A percentile compares a stretch with the other conserved stretches of the same genome.
phyloP scores from a whole-genome alignment of 2,888 invertebrate genomes.

The Drosophila cognata region DNA sequence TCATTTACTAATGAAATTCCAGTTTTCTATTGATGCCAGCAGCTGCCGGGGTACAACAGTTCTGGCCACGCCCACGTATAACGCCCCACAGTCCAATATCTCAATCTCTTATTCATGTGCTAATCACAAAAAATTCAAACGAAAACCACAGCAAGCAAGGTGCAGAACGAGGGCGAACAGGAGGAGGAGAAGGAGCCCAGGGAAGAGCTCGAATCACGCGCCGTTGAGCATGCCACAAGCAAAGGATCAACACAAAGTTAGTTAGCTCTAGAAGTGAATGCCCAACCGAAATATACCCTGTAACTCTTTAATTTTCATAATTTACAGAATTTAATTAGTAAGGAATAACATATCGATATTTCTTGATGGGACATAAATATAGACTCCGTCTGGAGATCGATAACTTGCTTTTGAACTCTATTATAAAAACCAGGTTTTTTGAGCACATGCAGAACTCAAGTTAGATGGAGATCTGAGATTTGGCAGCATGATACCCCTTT shows the following conservation, averaged over 20 bases:
- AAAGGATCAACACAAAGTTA: constrained; percentile 46
- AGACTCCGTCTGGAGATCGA: accelerated
- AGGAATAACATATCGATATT: neutral
- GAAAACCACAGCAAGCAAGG: constrained; percentile 41
- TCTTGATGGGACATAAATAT: neutral
- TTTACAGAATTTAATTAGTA: neutral
- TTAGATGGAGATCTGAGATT: neutral
- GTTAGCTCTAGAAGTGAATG: neutral
- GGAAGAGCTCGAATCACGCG: constrained; percentile 65
- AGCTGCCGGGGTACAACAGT: constrained; percentile 58
- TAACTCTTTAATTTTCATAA: accelerated
- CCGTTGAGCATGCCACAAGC: constrained; percentile 43
- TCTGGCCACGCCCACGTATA: constrained; percentile 60
- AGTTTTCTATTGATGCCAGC: constrained; percentile 32
- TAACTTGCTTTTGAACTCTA: too few relatives aligned
- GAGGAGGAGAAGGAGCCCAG: neutral
- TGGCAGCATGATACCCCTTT: neutral
- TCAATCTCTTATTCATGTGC: constrained; percentile 69
- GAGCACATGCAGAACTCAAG: accelerated
- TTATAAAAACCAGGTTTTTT: neutral
- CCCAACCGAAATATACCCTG: neutral
- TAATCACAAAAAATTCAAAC: constrained; percentile 78
- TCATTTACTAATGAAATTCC: constrained; percentile 2
- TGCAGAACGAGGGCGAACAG: neutral
- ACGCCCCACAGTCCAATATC: constrained; percentile 42